Evolutionary conservation across 2,888 invertebrate species (phyloP).

Genomic region (Apodemia duryi): DNA sequence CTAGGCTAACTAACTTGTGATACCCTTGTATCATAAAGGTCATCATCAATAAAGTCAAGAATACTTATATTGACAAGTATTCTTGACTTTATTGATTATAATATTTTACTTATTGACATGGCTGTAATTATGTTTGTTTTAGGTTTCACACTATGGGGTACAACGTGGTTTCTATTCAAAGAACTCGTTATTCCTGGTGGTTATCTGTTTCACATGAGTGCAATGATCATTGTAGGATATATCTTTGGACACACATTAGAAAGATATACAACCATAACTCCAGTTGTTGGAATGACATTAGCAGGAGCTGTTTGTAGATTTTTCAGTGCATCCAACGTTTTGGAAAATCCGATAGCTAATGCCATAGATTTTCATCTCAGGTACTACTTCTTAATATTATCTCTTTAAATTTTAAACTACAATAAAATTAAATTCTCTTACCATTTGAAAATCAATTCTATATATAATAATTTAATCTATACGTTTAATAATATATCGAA

Average conservation of each 20-base stretch:
- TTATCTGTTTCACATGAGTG: slow-evolving; percentile 55
- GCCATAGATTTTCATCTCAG: slow-evolving; percentile 66
- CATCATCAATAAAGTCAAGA: no score
- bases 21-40: no score
- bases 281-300: slow-evolving; percentile 67
- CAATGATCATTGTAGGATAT: slow-evolving; percentile 56
- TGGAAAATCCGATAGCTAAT: slow-evolving; percentile 53
- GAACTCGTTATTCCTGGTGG: slow-evolving; percentile 54
- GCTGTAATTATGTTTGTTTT: slow-evolving; percentile 33
- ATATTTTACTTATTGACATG: no score
- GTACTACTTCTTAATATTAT: slow-evolving; percentile 35
- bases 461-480: no score
- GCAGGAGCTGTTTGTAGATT: slow-evolving; percentile 61
- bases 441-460: no score
- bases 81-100: no score
- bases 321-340: slow-evolving; percentile 51
- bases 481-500: no score
- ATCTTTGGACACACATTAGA: slow-evolving; percentile 62
- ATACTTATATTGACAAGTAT: no score
- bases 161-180: slow-evolving; percentile 57
- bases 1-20: no score
- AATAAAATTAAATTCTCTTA: no score
- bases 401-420: no score
- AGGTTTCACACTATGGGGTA: slow-evolving; percentile 61
- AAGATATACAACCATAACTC: slow-evolving; percentile 59